A percentile compares a stretch with the other conserved stretches of the same genome.
These are phyloP conservation scores for Ptilonorhynchus violaceus DNA, from an alignment of 2,113 vertebrate species.

Conservation along the genomic window DNA sequence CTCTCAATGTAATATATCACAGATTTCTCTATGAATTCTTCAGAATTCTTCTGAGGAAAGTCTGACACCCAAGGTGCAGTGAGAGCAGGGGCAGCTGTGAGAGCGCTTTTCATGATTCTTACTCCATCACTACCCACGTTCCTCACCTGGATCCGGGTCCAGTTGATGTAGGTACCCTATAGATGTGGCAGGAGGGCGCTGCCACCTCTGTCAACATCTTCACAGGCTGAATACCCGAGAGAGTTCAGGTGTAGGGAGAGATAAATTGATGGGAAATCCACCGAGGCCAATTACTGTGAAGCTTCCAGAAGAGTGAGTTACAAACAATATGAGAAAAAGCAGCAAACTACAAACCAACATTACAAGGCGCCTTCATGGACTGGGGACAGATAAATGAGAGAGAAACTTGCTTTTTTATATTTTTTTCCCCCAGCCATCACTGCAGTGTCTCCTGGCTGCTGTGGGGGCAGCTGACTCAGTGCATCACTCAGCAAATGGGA, in stretches of 20 bases:
- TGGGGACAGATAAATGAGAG: neutral
- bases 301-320: neutral
- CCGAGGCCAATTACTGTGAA: neutral
- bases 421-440: neutral
- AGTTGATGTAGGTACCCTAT: neutral
- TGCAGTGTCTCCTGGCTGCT: neutral
- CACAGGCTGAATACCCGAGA: neutral
- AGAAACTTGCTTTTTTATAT: neutral
- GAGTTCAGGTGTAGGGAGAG: neutral
- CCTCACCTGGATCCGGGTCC: accelerated
- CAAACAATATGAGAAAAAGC: neutral
- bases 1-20: neutral
- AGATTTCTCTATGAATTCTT: neutral
- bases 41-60: neutral
- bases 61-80: neutral
- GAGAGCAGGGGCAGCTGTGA: neutral
- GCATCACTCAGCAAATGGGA: neutral
- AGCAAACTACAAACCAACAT: neutral
- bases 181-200: neutral
- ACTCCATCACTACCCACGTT: accelerated
- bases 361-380: neutral
- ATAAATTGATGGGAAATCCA: neutral
- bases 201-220: neutral
- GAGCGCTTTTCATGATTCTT: neutral
- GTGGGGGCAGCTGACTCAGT: neutral